Conservation (phyloP, 92 coral and sea anemone genomes). For the Zoanthus solanderi region DNA sequence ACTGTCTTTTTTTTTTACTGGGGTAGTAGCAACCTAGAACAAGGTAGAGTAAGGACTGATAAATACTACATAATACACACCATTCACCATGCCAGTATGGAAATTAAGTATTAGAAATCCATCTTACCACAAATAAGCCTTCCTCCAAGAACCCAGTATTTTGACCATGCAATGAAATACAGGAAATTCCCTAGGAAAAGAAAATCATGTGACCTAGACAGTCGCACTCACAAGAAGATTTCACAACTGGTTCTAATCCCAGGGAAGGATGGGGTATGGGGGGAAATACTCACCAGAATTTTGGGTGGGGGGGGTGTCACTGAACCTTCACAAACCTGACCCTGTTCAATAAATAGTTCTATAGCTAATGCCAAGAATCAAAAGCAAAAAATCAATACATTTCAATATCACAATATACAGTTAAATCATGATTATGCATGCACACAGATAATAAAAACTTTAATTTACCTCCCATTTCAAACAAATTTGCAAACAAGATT, state of each 20-base stretch:
- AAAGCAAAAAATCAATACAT: neutral
- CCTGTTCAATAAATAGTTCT: too few species aligned
- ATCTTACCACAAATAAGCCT: conserved; percentile 86
- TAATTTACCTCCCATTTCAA: conserved; percentile 95
- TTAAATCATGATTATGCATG: too few species aligned
- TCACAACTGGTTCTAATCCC: neutral
- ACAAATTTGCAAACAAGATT: conserved; percentile 85
- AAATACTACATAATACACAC: too few species aligned
- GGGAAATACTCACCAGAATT: too few species aligned
- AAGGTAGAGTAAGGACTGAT: too few species aligned
- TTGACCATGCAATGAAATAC: conserved; percentile 93
- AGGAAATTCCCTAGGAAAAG: conserved; percentile 85
- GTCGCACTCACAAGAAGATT: neutral
- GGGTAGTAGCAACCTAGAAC: too few species aligned
- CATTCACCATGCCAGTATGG: neutral
- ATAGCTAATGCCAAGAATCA: neutral
- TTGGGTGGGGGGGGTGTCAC: too few species aligned
- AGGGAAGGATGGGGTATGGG: too few species aligned
- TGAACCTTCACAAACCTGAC: too few species aligned
- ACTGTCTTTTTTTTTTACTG: too few species aligned
- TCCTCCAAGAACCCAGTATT: conserved; percentile 90
- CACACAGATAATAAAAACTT: neutral
- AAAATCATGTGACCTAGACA: neutral
- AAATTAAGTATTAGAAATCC: neutral
- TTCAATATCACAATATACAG: neutral